A percentile compares a stretch with the other conserved stretches of the same genome.
Conservation (phyloP, 2,797 vertebrate species). For the Pseudomugil gertrudae region DNA sequence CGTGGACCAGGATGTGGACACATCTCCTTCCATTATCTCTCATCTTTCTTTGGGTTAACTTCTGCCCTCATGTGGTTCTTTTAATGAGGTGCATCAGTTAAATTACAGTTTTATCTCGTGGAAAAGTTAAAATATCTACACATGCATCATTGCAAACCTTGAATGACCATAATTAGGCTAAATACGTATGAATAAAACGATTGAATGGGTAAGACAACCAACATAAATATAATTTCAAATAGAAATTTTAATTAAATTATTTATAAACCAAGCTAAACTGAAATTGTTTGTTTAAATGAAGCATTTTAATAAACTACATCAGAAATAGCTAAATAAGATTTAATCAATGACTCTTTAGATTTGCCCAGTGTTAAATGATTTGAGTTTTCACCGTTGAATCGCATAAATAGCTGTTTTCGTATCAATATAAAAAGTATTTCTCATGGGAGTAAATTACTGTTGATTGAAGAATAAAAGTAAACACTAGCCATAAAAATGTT, state of each 20-base stretch:
- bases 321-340: background rate
- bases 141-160: background rate
- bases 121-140: background rate
- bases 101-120: background rate
- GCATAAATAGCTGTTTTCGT: background rate
- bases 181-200: background rate
- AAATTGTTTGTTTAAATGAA: background rate
- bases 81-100: background rate
- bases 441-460: background rate
- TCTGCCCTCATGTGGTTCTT: constrained; percentile 29
- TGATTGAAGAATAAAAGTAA: background rate
- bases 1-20: background rate
- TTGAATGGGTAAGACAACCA: background rate
- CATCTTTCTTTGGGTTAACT: background rate
- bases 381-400: background rate
- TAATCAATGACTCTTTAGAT: background rate
- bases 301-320: background rate
- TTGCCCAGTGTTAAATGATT: background rate
- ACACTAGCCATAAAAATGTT: background rate
- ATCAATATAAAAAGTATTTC: background rate
- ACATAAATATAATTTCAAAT: background rate
- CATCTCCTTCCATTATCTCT: background rate
- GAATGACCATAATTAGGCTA: too few species aligned
- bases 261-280: background rate
- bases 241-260: background rate